Evolutionary conservation across 2,888 invertebrate genomes (phyloP), one percentile per base, ranked within the genome.

Genomic region (Cremastinae sp.): DNA sequence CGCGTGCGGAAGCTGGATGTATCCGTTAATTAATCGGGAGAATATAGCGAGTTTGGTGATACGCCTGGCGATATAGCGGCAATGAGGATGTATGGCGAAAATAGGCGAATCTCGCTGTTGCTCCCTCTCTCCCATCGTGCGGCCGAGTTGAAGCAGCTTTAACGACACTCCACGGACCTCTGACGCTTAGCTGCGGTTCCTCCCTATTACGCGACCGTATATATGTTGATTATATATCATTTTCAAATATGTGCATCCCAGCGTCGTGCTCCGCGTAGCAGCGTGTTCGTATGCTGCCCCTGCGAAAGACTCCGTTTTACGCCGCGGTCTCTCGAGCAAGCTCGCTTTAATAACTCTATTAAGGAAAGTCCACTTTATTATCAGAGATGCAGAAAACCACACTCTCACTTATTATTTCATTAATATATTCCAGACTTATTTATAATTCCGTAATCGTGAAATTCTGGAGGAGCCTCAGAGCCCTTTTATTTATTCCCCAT

Each of bases 1-100:
- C 71, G 62, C 43, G 43, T 59, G 53, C n/a, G n/a, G n/a, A n/a
- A n/a, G n/a, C n/a, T n/a, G 36, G 59, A 59, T 20, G 20, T 16
- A 58, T 5, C 34, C 72, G 65, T 73, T 66, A 73, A 73, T 73
- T 73, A 73, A 66, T 65, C 59, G 59, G 53, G 59, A 73, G 66
- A 53, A 73, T 65, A 65, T 72, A 64, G 65, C 58, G 43, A 43
- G 22, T 49, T 16, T 34, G 56, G 49, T 49, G 68, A 14, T n/a
- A 36, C 2, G n/a, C 20, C n/a, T 12, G 36, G 34, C 20, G 53
- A 34, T 58, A 59, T 65, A 53, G 59, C 45, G 59, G 66, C 51
- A 53, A 45, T 66, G 22, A 53, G 51, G 49, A 65, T 65, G 65
- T 66, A n/a, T 53, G 45, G 45, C 20, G 71, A 41, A 73, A 59